Conservation (phyloP, 2,888 invertebrate genomes). For the Chydorus sphaericus region DNA sequence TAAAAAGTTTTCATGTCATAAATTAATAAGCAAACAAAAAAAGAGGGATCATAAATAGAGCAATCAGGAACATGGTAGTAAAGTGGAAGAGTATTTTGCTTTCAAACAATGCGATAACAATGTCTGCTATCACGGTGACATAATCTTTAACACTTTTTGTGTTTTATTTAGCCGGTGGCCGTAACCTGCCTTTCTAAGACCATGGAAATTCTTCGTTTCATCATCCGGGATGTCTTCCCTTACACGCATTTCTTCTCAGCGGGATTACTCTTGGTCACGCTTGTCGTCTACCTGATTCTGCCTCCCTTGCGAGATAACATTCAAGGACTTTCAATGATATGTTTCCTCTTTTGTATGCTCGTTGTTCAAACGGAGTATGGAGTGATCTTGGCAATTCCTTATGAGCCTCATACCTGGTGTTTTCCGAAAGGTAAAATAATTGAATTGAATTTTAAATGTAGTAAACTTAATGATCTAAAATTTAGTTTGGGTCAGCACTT, state of each 20-base stretch:
- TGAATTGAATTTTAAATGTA: not conserved
- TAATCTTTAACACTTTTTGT: not conserved
- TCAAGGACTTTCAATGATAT: constrained; percentile 49
- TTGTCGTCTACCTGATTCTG: constrained; percentile 42
- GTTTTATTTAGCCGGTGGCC: not conserved
- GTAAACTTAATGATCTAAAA: not conserved
- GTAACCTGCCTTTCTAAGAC: not conserved
- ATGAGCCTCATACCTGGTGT: not conserved
- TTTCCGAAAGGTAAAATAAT: not conserved
- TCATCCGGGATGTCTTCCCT: not conserved
- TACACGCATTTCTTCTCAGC: constrained; percentile 34
- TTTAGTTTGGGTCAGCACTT: not conserved
- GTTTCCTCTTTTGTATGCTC: constrained; percentile 42
- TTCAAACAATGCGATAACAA: too few species aligned
- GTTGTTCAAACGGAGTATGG: constrained; percentile 24
- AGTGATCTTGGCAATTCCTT: not conserved
- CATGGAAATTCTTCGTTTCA: not conserved
- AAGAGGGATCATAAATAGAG: too few species aligned
- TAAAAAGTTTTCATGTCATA: too few species aligned
- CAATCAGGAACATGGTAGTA: too few species aligned
- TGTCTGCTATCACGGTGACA: not conserved
- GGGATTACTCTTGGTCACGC: constrained; percentile 41
- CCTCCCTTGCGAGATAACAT: constrained; percentile 44
- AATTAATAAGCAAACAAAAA: too few species aligned
- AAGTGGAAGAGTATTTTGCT: too few species aligned